Percentiles rank a stretch among this genome's conserved stretches.
phyloP scores from a whole-genome alignment of 2,888 invertebrate genomes.

The Drosophila hamatofila region DNA sequence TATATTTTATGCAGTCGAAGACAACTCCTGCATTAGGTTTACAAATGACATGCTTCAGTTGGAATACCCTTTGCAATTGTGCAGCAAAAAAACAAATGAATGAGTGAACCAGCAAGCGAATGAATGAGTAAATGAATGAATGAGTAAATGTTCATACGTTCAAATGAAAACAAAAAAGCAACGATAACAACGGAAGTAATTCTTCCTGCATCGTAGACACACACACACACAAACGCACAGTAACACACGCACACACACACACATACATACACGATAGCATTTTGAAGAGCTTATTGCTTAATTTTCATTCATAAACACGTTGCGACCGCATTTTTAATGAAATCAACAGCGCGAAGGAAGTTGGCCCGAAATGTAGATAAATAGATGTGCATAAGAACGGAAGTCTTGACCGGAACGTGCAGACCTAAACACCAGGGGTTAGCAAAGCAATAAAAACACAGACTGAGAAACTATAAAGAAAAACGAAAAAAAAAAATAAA shows the following conservation, averaged over 20 bases:
- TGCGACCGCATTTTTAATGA: conserved; percentile 75
- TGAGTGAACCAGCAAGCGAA: conserved; percentile 39
- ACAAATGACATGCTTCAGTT: not conserved
- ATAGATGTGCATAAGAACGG: conserved; percentile 54
- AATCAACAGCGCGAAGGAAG: conserved; percentile 69
- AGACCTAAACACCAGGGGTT: conserved; percentile 22
- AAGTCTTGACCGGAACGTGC: conserved; percentile 58
- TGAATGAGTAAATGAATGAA: conserved; percentile 53
- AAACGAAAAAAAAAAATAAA: not conserved
- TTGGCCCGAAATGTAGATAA: conserved; percentile 60
- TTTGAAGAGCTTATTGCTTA: conserved; percentile 78
- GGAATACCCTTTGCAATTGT: conserved; percentile 12
- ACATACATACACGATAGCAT: conserved; percentile 25
- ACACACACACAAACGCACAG: conserved; percentile 24
- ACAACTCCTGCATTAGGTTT: not conserved
- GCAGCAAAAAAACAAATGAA: conserved; percentile 41
- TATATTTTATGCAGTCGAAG: not conserved
- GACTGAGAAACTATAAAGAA: not conserved
- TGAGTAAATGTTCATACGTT: conserved; percentile 46
- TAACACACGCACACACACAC: conserved; percentile 18
- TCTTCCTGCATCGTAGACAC: conserved; percentile 63
- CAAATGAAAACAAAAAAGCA: conserved; percentile 62
- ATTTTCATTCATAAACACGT: conserved; percentile 83
- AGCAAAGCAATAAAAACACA: conserved; percentile 10
- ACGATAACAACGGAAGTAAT: conserved; percentile 66